phyloP scores from a whole-genome alignment of 2,797 vertebrate genomes.

The Aeoliscus strigatus region DNA sequence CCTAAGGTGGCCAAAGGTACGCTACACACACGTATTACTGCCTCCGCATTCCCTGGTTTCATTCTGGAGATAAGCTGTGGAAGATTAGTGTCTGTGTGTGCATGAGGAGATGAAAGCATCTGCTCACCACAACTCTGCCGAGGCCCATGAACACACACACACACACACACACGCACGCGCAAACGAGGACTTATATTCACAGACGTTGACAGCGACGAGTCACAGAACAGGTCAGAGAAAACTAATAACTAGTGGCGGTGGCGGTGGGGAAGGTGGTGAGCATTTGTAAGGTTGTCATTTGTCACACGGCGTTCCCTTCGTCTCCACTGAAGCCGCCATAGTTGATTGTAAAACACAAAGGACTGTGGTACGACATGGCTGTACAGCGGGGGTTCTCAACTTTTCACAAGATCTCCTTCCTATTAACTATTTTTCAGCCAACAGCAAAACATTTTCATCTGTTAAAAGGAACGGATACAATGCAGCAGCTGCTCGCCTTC shows the following conservation, averaged over 20 bases:
- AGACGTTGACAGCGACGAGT: too few species aligned
- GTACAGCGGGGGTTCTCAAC: not conserved
- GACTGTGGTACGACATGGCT: not conserved
- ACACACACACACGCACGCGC: slow-evolving; percentile 28
- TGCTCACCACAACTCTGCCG: slow-evolving; percentile 16
- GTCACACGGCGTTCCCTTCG: slow-evolving; percentile 8
- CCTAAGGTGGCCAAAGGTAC: slow-evolving; percentile 90
- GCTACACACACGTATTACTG: not conserved
- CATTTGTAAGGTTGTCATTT: too few species aligned
- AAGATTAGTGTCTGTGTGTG: too few species aligned
- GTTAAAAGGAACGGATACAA: too few species aligned
- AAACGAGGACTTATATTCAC: slow-evolving; percentile 22
- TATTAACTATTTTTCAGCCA: too few species aligned
- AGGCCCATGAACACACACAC: slow-evolving; percentile 27
- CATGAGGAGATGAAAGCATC: slow-evolving; percentile 45
- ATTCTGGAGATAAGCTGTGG: slow-evolving; percentile 19
- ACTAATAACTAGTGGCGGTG: slow-evolving; percentile 24
- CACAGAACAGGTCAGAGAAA: slow-evolving; percentile 1
- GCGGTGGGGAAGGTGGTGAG: too few species aligned
- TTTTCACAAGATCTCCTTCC: too few species aligned
- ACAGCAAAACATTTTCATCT: too few species aligned
- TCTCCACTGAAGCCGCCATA: slow-evolving; percentile 9
- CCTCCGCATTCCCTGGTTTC: not conserved
- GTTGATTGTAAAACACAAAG: slow-evolving; percentile 33
- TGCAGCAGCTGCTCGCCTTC: too few species aligned